Evolutionary conservation across 2,888 invertebrate genomes (phyloP), one percentile per base, ranked within the genome.

Genomic region (Hofmannophila pseudospretella): DNA sequence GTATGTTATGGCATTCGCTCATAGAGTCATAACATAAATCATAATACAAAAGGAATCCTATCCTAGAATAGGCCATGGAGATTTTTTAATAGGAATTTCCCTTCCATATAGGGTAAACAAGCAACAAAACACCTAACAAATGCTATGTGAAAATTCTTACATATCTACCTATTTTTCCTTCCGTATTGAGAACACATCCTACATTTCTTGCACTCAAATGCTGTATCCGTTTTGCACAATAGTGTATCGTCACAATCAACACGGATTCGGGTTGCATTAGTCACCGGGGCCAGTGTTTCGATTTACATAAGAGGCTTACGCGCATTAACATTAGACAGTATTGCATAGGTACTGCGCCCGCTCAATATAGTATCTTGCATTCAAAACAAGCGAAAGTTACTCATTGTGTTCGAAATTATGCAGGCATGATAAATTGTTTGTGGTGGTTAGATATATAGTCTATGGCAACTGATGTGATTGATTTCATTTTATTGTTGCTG

Each of bases 271-370:
- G 65, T 67, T 68, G 50, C 43, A 56, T 78, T 79, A 70, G 68
- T 80, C 79, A 80, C 57, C 57, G 46, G 32, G 58, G 46, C 46
- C 57, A 53, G 51, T 67, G 57, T 58, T 49, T 47, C 54, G 45
- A 69, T 76, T 74, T 75, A 63, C 68, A 70, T 71, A 75, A 74
- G 64, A 62, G 49, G 53, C 54, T 67, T 65, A 62, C 55, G 39
- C 38, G 54, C 43, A 52, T 50, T 57, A 58, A 62, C 59, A 62
- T 67, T 49, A 45, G 43, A 36, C 52, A 47, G 59, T 61, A 55
- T 49, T 54, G 49, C 49, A 64, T 61, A n/a, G n/a, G n/a, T n/a
- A 58, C 54, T 51, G 47, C 41, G 32, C 14, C 38, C 38, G 33
- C 30, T 34, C 31, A 20, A 34, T 35, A 35, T 23, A 10, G 32